phyloP scores from a whole-genome alignment of 1,140 invertebrate genomes.

The Apis dorsata region DNA sequence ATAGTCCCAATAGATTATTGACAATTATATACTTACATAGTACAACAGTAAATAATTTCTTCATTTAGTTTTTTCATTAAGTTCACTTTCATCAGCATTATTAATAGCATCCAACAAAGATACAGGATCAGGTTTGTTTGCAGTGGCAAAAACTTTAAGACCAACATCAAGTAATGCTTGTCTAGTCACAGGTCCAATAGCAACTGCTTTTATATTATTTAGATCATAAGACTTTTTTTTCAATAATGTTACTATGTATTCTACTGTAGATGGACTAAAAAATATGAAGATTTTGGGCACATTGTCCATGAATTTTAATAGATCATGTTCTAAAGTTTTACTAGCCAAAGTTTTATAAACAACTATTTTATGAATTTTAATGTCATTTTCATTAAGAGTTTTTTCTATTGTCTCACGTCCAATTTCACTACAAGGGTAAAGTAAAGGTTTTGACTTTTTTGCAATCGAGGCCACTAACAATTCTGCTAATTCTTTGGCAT shows the following conservation, averaged over 20 bases:
- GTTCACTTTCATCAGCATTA: conserved; percentile 30
- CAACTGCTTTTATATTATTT: conserved; percentile 69
- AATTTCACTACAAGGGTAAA: conserved; percentile 77
- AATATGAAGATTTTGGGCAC: conserved; percentile 70
- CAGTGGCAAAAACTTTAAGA: conserved; percentile 64
- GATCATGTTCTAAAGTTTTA: conserved; percentile 66
- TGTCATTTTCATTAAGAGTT: conserved; percentile 60
- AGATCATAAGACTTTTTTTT: conserved; percentile 50
- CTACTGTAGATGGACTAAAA: conserved; percentile 76
- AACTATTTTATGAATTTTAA: conserved; percentile 69
- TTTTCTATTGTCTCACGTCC: conserved; percentile 73
- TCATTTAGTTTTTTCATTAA: conserved; percentile 3
- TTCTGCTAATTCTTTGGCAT: conserved; percentile 72
- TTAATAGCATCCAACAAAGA: conserved; percentile 69
- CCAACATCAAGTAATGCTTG: conserved; percentile 67
- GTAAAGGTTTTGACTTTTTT: conserved; percentile 61
- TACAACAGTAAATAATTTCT: conserved; percentile 40
- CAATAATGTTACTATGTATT: conserved; percentile 63
- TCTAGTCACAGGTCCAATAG: conserved; percentile 76
- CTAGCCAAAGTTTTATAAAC: conserved; percentile 72
- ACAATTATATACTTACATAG: conserved; percentile 32
- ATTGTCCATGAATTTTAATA: conserved; percentile 57
- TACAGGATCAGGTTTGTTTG: conserved; percentile 73
- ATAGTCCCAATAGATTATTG: conserved; percentile 11
- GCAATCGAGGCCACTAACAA: conserved; percentile 63